Percentiles rank a stretch among this genome's conserved stretches.
Evolutionary conservation across 2,797 vertebrate species (phyloP).

Genomic region (Avahi laniger): DNA sequence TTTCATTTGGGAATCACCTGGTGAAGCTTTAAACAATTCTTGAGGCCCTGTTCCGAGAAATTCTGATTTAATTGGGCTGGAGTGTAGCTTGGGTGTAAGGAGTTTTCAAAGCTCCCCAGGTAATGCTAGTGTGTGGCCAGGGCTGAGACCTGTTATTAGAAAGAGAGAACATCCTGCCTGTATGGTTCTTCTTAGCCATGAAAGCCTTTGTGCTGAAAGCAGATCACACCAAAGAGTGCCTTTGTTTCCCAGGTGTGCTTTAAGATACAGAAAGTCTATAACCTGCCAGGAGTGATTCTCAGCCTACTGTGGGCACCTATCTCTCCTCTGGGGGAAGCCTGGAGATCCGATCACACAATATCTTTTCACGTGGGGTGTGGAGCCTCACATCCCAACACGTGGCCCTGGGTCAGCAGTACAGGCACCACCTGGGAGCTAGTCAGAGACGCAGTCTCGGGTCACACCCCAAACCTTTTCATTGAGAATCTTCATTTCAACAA

Average conservation of each 20-base stretch:
- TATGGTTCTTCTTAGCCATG: background rate
- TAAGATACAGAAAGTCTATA: background rate
- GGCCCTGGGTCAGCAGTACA: background rate
- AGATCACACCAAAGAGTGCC: background rate
- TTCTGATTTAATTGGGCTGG: background rate
- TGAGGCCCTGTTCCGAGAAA: background rate
- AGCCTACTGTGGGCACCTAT: background rate
- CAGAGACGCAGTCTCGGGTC: background rate
- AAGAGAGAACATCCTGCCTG: background rate
- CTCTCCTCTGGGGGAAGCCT: background rate
- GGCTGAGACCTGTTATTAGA: background rate
- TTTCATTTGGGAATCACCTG: background rate
- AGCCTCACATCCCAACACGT: rapidly evolving
- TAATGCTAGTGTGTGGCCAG: background rate
- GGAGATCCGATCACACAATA: no score
- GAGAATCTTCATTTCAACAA: background rate
- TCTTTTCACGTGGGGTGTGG: background rate
- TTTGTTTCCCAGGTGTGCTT: background rate
- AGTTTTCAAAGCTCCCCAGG: background rate
- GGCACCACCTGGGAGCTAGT: background rate
- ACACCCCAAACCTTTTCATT: background rate
- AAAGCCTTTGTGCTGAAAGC: background rate
- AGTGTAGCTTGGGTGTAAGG: background rate
- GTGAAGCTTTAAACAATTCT: background rate
- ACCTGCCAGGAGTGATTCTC: background rate